Evolutionary conservation across 2,797 vertebrate species (phyloP), one percentile per base, ranked within the genome.

Genomic region (Pipistrellus nathusii): DNA sequence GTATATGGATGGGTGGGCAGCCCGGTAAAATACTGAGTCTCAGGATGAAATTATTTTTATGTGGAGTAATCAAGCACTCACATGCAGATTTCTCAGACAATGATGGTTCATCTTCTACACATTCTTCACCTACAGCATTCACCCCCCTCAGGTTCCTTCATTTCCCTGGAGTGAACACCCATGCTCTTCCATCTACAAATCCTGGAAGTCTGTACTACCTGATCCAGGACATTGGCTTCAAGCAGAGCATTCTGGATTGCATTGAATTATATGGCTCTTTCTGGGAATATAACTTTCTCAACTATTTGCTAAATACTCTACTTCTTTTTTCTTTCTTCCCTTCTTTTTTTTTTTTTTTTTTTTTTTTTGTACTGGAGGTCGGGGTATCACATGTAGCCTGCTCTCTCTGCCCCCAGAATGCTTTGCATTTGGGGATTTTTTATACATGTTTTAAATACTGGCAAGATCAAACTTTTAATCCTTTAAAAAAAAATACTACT

Each of bases 251-350:
- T 92, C 82, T 85, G 93, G 94, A 86, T 77, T 75, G 35, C 64
- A 84, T 44, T 75, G 46, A 95, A 75, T 66, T 51, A 27, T 95
- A 86, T 86, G 83, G 71, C 62, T 81, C 72, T 94, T 96, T 95
- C 95, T 84, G 48, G 38, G 94, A 93, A 94, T 41, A 92, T 66
- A 84, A 66, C 18, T 83, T 95, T 90, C 87, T 44, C 44, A 93
- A 94, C 86, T 66, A 89, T 57, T 81, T 72, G 53, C 38, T 84
- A 77, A 93, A 88, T 66, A 73, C 30, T 51, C 32, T 55, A n/a
- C 13, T 25, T 44, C 44, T 85, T 51, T 48, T 80, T 59, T 75
- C 64, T 27, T 44, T 17, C 44, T 83, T 41, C 38, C 38, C 38
- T 41, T 41, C 38, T 41, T 62, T 75, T 53, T 27, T 15, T 30